phyloP scores from a whole-genome alignment of 2,888 invertebrate genomes.

The Drosophila mimetica region DNA sequence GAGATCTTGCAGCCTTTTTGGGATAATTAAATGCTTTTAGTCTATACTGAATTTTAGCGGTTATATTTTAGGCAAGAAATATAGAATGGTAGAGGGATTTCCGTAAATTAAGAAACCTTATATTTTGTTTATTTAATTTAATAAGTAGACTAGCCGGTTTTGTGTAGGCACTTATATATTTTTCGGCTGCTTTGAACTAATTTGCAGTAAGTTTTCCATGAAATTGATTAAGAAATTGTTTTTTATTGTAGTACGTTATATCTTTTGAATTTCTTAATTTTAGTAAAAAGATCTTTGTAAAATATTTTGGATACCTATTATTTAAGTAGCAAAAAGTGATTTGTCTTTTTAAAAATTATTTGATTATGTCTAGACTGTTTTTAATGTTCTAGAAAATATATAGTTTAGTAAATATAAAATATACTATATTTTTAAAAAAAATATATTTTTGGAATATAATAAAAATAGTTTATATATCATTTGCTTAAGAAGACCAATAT shows the following conservation, averaged over 20 bases:
- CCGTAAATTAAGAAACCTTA: background rate
- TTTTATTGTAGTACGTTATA: too few relatives aligned
- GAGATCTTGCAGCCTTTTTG: constrained; percentile 25
- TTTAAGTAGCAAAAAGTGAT: too few relatives aligned
- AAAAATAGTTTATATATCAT: too few relatives aligned
- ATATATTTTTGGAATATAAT: too few relatives aligned
- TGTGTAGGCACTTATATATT: constrained; percentile 8
- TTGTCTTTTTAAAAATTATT: too few relatives aligned
- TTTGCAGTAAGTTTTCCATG: background rate
- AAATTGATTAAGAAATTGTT: background rate
- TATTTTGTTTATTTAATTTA: constrained; percentile 2
- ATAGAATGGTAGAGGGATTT: background rate
- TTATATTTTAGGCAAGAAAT: background rate
- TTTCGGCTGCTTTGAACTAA: constrained; percentile 26
- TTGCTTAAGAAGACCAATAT: background rate
- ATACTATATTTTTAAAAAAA: too few relatives aligned
- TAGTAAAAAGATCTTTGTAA: background rate
- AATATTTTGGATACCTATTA: too few relatives aligned
- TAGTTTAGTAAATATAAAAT: too few relatives aligned
- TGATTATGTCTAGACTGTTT: too few relatives aligned
- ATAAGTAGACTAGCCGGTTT: constrained; percentile 12
- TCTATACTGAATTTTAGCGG: background rate
- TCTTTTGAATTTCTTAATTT: background rate
- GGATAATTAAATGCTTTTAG: background rate
- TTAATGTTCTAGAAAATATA: too few relatives aligned